Percentiles rank a stretch among this genome's conserved stretches.
Evolutionary conservation across 2,113 vertebrate genomes (phyloP).

Genomic region (Pteruthius melanotis): DNA sequence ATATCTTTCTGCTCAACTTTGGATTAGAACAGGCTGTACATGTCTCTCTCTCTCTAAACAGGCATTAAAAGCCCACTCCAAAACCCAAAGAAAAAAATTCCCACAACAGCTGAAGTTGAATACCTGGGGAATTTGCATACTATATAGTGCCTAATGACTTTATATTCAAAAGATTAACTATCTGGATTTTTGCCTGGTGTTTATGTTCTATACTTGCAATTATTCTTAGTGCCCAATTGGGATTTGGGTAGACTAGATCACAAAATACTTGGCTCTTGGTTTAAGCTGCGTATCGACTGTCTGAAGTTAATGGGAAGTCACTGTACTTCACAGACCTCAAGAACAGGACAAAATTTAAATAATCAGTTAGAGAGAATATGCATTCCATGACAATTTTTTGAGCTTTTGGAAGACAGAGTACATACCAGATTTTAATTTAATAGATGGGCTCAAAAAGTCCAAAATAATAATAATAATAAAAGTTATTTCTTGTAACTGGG

Average conservation of each 20-base stretch:
- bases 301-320: background rate
- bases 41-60: background rate
- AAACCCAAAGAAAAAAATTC: background rate
- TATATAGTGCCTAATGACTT: background rate
- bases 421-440: background rate
- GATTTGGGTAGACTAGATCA: background rate
- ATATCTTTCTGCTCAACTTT: background rate
- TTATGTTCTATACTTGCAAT: background rate
- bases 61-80: background rate
- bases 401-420: background rate
- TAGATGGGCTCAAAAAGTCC: background rate
- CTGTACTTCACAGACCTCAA: background rate
- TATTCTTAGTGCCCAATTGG: background rate
- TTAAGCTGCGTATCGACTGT: background rate
- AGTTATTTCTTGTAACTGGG: background rate
- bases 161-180: background rate
- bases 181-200: background rate
- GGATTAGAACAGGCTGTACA: background rate
- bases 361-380: background rate
- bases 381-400: background rate
- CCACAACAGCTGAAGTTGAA: background rate
- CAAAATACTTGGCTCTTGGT: background rate
- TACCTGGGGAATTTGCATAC: background rate
- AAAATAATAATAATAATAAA: background rate
- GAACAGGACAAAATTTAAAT: background rate